phyloP scores from a whole-genome alignment of 2,888 invertebrate species.

The Theretra japonica region DNA sequence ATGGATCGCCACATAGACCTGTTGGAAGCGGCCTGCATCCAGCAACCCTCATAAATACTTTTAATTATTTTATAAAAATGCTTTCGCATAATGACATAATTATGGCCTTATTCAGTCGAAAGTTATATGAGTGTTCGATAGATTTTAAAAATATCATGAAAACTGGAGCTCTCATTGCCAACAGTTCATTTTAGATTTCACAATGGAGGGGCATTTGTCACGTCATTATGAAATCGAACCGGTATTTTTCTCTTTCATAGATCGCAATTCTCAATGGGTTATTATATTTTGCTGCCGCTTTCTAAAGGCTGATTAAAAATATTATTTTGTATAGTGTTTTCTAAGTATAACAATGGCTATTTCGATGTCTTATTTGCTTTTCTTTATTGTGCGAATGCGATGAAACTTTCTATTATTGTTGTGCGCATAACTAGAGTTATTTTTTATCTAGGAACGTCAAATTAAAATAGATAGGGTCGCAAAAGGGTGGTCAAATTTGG shows the following conservation, averaged over 20 bases:
- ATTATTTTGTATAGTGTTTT: not conserved
- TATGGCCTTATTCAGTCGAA: not conserved
- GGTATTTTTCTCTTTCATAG: conserved; percentile 17
- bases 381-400: too few species aligned
- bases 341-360: too few species aligned
- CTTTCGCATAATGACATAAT: not conserved
- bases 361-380: too few species aligned
- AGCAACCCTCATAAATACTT: too few species aligned
- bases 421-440: too few species aligned
- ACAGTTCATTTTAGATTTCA: conserved; percentile 16
- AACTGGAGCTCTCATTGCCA: not conserved
- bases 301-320: not conserved
- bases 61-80: not conserved
- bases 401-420: too few species aligned
- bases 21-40: too few species aligned
- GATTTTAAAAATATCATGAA: not conserved
- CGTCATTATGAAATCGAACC: conserved; percentile 19
- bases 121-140: not conserved
- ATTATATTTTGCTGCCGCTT: not conserved
- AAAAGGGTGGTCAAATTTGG: too few species aligned
- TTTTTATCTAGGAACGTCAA: too few species aligned
- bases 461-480: too few species aligned
- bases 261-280: conserved; percentile 12
- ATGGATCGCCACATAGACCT: too few species aligned
- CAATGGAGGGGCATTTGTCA: conserved; percentile 23